Percentiles rank a stretch among this genome's conserved stretches.
Conservation (phyloP, 2,113 vertebrate genomes). For the Oplegnathus fasciatus region DNA sequence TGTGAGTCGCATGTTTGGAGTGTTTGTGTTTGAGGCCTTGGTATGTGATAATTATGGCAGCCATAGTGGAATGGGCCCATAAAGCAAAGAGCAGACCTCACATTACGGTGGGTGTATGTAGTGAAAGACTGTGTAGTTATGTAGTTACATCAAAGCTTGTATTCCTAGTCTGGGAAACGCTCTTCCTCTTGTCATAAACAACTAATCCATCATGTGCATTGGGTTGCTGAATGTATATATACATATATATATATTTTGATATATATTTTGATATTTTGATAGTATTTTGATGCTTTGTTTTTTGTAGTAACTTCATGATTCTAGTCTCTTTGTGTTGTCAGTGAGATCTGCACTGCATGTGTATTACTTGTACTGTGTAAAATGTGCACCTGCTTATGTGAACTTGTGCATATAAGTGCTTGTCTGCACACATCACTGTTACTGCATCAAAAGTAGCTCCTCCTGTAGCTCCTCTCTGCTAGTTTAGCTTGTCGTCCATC, state of each 20-base stretch:
- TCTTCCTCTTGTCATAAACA: constrained; percentile 24
- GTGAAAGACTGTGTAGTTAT: constrained; percentile 13
- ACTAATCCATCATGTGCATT: neutral
- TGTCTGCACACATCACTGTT: neutral
- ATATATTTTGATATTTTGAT: too few species aligned
- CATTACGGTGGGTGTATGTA: constrained; percentile 45
- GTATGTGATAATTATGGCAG: constrained; percentile 80
- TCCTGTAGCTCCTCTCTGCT: constrained; percentile 18
- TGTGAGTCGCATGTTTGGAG: constrained; percentile 53
- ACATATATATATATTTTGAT: too few species aligned
- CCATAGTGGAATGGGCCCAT: constrained; percentile 64
- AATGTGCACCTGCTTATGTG: neutral
- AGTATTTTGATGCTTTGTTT: neutral
- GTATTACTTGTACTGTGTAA: neutral
- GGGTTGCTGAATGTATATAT: neutral
- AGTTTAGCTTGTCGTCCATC: constrained; percentile 1
- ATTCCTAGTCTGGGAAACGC: constrained; percentile 13
- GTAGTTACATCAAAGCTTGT: constrained; percentile 46
- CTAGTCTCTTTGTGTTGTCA: neutral
- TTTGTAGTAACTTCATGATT: neutral
- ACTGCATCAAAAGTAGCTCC: constrained; percentile 1
- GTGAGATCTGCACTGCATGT: neutral
- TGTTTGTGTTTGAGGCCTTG: constrained; percentile 70
- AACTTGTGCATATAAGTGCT: neutral
- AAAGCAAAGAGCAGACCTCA: constrained; percentile 65